Conservation (phyloP, 2,888 invertebrate species). For the Lathronympha strigana region DNA sequence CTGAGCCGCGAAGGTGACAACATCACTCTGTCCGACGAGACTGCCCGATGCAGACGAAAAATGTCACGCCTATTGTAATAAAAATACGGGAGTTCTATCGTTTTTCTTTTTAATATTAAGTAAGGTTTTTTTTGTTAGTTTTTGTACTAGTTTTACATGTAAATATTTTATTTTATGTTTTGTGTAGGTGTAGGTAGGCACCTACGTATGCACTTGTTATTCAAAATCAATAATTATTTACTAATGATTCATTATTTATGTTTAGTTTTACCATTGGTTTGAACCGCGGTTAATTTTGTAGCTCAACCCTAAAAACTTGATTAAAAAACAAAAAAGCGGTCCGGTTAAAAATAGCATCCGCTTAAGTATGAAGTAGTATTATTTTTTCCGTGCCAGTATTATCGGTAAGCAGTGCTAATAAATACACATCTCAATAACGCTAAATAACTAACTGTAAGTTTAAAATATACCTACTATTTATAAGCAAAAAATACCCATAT, state of each 20-base stretch:
- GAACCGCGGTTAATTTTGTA: background rate
- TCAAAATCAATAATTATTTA: background rate
- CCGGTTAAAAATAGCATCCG: conserved; percentile 19
- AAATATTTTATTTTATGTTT: too few species aligned
- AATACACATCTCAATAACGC: conserved; percentile 21
- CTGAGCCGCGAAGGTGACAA: too few species aligned
- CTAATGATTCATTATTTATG: background rate
- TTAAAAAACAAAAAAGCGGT: conserved; percentile 3
- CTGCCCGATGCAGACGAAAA: too few species aligned
- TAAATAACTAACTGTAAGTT: background rate
- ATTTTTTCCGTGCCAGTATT: background rate
- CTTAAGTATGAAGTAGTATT: conserved; percentile 11
- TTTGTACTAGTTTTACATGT: too few species aligned
- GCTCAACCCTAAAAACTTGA: conserved; percentile 26
- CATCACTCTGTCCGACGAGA: too few species aligned
- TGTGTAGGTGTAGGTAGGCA: too few species aligned
- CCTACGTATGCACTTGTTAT: background rate
- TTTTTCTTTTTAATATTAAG: too few species aligned
- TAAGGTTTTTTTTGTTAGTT: too few species aligned
- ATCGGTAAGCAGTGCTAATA: conserved; percentile 12
- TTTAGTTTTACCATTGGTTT: background rate
- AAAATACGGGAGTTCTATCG: too few species aligned
- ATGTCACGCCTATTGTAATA: too few species aligned
- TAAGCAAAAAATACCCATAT: background rate
- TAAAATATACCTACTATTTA: background rate